A percentile compares a stretch with the other conserved stretches of the same genome.
Conservation (phyloP, 2,888 invertebrate species). For the Cantharis lateralis region DNA sequence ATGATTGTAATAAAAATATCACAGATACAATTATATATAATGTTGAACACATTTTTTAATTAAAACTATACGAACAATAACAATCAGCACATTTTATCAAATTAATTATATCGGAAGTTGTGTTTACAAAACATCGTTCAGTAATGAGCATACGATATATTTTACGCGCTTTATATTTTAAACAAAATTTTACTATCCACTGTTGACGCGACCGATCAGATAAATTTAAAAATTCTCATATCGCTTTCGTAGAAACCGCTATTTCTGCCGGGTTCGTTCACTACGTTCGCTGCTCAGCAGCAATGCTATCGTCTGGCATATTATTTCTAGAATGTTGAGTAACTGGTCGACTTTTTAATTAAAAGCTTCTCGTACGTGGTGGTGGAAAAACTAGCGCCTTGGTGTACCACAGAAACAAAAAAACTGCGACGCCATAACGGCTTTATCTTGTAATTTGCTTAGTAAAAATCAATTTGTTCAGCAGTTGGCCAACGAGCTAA, state of each 20-base stretch:
- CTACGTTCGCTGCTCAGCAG: neutral
- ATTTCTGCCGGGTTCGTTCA: neutral
- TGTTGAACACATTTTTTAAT: constrained; percentile 5
- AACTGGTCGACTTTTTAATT: neutral
- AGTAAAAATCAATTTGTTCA: neutral
- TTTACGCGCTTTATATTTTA: neutral
- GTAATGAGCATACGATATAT: neutral
- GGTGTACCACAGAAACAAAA: neutral
- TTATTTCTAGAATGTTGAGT: neutral
- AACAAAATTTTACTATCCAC: neutral
- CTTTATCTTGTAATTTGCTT: neutral
- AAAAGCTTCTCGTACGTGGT: neutral
- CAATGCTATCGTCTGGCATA: neutral
- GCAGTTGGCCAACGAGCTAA: neutral
- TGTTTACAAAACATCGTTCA: neutral
- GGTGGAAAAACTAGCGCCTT: neutral
- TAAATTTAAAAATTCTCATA: neutral
- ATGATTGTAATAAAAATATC: constrained; percentile 21
- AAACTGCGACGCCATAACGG: neutral
- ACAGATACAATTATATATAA: constrained; percentile 9
- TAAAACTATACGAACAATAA: neutral
- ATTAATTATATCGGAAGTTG: neutral
- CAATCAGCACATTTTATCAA: neutral
- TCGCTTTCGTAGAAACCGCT: neutral
- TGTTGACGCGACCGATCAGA: neutral